Conservation (phyloP, 2,888 invertebrate species). For the Drosophila subsilvestris region DNA sequence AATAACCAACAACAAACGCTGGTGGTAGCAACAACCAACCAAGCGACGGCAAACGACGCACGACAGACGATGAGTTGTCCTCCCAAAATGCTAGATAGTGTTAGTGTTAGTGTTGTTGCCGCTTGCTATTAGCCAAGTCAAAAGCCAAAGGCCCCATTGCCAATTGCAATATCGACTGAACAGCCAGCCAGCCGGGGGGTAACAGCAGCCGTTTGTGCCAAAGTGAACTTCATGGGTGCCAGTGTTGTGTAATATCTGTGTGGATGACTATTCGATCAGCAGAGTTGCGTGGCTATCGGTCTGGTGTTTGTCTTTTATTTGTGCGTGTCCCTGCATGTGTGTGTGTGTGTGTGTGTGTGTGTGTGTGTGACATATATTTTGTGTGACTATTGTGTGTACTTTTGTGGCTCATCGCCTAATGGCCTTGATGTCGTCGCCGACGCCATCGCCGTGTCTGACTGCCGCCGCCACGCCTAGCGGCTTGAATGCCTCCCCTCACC, state of each 20-base stretch:
- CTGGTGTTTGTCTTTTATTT: conserved; percentile 1
- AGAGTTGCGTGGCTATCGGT: conserved; percentile 11
- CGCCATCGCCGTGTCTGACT: conserved; percentile 75
- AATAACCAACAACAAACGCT: conserved; percentile 44
- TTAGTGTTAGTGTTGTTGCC: conserved; percentile 49
- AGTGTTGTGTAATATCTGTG: conserved; percentile 70
- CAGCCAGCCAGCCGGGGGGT: conserved; percentile 1
- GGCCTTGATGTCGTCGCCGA: conserved; percentile 79
- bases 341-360: no score
- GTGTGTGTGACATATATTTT: conserved; percentile 47
- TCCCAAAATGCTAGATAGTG: conserved; percentile 52
- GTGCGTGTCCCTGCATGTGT: conserved; percentile 4
- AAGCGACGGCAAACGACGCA: conserved; percentile 1
- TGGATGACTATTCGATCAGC: not conserved
- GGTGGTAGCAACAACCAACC: conserved; percentile 20
- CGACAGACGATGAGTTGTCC: conserved; percentile 7
- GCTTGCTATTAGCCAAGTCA: conserved; percentile 60
- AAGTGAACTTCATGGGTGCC: conserved; percentile 16
- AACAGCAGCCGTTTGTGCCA: conserved; percentile 20
- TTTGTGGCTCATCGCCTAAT: conserved; percentile 53
- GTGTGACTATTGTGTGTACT: conserved; percentile 46
- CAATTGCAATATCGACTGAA: conserved; percentile 7
- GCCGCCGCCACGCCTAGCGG: conserved; percentile 63
- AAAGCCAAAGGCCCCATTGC: conserved; percentile 19
- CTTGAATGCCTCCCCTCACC: conserved; percentile 24